Conservation (phyloP, 2,113 vertebrate species). For the Xiphophorus couchianus region DNA sequence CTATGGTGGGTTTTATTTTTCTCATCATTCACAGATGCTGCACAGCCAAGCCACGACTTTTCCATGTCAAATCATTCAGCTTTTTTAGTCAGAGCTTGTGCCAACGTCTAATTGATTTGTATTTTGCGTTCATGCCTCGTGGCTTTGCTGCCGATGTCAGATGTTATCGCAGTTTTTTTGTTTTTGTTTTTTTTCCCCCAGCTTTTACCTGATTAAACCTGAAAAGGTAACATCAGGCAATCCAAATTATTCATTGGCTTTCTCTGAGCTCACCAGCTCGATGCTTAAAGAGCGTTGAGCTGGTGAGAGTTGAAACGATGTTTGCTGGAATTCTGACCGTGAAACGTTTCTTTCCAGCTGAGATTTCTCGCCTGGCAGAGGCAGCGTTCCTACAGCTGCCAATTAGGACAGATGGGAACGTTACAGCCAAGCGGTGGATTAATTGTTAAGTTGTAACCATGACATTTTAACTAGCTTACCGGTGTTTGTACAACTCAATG, state of each 20-base stretch:
- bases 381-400: too few species aligned
- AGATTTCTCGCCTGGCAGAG: background rate
- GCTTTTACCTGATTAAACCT: conserved; percentile 43
- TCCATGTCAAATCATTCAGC: background rate
- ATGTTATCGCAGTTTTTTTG: conserved; percentile 42
- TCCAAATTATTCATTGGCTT: conserved; percentile 56
- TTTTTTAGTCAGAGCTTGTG: conserved; percentile 2
- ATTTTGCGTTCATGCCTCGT: conserved; percentile 11
- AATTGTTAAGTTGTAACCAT: background rate
- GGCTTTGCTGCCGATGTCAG: background rate
- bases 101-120: conserved; percentile 26
- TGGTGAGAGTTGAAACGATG: background rate
- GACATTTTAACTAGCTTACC: background rate
- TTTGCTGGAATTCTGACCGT: background rate
- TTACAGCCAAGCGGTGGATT: background rate
- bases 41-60: background rate
- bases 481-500: background rate
- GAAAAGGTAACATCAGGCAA: conserved; percentile 46
- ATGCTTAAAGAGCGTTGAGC: conserved; percentile 27
- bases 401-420: background rate
- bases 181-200: background rate
- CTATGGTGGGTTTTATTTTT: too few species aligned
- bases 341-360: background rate
- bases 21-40: background rate
- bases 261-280: conserved; percentile 43